These are phyloP conservation scores for Limnodromus scolopaceus DNA, from an alignment of 2,797 vertebrate species.

Conservation along the genomic window DNA sequence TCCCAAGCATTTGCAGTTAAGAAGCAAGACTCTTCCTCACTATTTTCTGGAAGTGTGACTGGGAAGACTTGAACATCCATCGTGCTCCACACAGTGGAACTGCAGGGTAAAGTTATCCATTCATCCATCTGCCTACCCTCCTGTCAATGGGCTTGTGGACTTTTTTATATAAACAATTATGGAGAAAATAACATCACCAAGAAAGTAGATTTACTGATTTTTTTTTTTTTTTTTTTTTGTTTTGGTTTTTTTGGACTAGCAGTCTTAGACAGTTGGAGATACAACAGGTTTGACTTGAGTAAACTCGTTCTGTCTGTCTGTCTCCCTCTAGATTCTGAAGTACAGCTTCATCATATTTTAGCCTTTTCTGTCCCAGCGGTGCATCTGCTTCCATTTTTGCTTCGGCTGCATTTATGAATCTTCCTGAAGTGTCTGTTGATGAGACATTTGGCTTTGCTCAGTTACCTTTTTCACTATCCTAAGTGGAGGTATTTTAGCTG, in stretches of 20 bases:
- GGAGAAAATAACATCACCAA: neutral
- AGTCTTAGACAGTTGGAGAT: neutral
- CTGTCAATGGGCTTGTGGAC: neutral
- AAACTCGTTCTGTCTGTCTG: neutral
- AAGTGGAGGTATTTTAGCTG: constrained; percentile 52
- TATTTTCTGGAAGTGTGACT: neutral
- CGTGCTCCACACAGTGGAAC: neutral
- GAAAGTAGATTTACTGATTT: neutral
- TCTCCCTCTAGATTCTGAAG: constrained; percentile 53
- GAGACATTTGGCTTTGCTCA: constrained; percentile 65
- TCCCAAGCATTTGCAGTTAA: neutral
- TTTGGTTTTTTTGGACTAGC: neutral
- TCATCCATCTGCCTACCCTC: neutral
- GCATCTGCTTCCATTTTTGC: constrained; percentile 58
- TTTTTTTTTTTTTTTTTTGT: neutral
- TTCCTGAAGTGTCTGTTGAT: constrained; percentile 64
- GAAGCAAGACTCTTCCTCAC: neutral
- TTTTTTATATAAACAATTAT: neutral
- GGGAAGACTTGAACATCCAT: neutral
- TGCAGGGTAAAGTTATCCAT: neutral
- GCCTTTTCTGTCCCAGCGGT: constrained; percentile 43
- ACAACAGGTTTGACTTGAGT: neutral
- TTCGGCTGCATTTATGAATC: constrained; percentile 58
- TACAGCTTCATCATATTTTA: constrained; percentile 49
- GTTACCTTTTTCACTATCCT: constrained; percentile 65